Base-by-base conservation (phyloP, 37 sponge, comb jelly and placozoan species). In the Agelas oroides region DNA sequence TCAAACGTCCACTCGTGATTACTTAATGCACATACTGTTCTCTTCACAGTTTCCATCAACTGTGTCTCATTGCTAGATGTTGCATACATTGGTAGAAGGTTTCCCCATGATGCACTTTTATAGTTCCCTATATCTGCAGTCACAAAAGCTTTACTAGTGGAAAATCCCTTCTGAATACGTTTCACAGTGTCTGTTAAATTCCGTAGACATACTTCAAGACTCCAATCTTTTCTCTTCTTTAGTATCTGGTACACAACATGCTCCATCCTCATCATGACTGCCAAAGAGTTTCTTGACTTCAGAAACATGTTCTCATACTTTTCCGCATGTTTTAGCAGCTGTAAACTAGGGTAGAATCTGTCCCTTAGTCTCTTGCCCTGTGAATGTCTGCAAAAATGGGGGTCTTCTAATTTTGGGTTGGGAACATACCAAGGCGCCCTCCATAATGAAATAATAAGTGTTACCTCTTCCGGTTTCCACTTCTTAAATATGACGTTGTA, bases 191-290 rank as follows among this genome's bases (percentile, higher is more conserved):
- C 6, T 6, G 5, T 34, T 20, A 32, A 35, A 30, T 68, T 31
- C 28, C 3, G 31, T 18, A 68, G 69, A 12, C 69, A 68, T 12
- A 27, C 28, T 2, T 68, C 69, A 68, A 68, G 6, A 18, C 20
- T 20, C 69, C 2, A 33, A 30, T 68, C 6, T 27, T 18, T 24
- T 34, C 3, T 2, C 25, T 23, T 23, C n/a, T n/a, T n/a, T n/a
- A n/a, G n/a, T n/a, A n/a, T n/a, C n/a, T n/a, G n/a, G n/a, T n/a
- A n/a, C n/a, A n/a, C n/a, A n/a, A 33, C 30, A 62, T 61, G 78
- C 60, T 77, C 78, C 41, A 58, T 16, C 23, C 78, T 33, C 0
- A 77, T 36, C 78, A 77, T 77, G 18, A 75, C 76, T 56, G 76
- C 76, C 12, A 75, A 28, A 56, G 21, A 56, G 1, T 52, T 20